Conservation (phyloP, 1,140 invertebrate genomes). For the Philopotamus ludificatus region DNA sequence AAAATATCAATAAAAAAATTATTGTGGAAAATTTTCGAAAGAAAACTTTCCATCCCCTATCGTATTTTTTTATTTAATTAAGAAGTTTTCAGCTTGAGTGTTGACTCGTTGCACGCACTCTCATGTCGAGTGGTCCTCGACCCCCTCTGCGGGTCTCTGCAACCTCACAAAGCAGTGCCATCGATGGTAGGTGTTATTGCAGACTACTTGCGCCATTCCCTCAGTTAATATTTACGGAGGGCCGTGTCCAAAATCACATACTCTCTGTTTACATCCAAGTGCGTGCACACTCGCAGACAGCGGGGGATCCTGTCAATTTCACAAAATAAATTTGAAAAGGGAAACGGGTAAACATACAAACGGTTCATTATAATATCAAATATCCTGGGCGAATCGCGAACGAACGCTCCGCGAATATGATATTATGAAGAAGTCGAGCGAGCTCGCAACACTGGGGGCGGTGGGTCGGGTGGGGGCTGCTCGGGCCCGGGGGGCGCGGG, state of each 20-base stretch:
- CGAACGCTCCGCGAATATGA: background rate
- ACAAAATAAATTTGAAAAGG: background rate
- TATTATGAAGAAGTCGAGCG: background rate
- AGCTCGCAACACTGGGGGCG: too few species aligned
- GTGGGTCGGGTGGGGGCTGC: background rate
- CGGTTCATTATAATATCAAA: background rate
- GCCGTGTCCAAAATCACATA: too few species aligned
- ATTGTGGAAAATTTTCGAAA: background rate
- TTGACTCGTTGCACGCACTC: slow-evolving; percentile 5
- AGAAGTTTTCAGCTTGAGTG: slow-evolving; percentile 4
- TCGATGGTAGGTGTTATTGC: too few species aligned
- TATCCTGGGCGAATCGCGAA: background rate
- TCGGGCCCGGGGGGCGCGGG: too few species aligned
- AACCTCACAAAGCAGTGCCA: too few species aligned
- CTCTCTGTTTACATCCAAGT: background rate
- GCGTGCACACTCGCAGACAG: background rate
- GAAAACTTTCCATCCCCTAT: background rate
- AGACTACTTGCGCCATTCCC: too few species aligned
- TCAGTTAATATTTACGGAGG: too few species aligned
- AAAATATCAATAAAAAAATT: too few species aligned
- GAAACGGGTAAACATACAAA: background rate
- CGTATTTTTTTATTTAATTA: background rate
- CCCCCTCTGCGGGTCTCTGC: too few species aligned
- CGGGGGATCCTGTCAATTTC: background rate
- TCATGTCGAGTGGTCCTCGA: too few species aligned